These are phyloP conservation scores for Ryuthela nishihirai DNA, from an alignment of 2,888 invertebrate genomes.

Conservation along the genomic window DNA sequence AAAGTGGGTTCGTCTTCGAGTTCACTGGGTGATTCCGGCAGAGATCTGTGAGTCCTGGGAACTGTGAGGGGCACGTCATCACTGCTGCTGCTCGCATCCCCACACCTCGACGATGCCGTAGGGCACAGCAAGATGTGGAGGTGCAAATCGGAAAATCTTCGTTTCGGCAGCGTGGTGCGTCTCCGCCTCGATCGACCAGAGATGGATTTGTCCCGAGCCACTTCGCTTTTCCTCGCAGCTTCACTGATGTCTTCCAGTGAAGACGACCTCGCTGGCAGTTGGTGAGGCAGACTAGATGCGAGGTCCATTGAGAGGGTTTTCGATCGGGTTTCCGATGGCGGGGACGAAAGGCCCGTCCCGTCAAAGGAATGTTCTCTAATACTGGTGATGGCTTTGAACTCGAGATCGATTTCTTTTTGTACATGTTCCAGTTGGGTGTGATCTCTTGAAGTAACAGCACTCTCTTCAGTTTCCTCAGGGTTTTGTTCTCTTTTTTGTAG, in stretches of 20 bases:
- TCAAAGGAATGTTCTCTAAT: too few species aligned
- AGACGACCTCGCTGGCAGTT: conserved; percentile 5
- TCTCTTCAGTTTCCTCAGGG: too few species aligned
- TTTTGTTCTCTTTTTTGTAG: too few species aligned
- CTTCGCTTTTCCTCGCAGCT: not conserved
- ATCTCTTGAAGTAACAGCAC: too few species aligned
- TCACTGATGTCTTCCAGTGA: conserved; percentile 19
- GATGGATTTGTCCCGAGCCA: conserved; percentile 3
- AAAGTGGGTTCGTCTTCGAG: conserved; percentile 15
- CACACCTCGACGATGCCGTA: conserved; percentile 5
- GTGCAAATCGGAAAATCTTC: conserved; percentile 24
- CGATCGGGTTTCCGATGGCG: too few species aligned
- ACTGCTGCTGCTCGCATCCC: conserved; percentile 13
- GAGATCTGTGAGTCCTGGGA: conserved; percentile 22
- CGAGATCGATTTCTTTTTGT: too few species aligned
- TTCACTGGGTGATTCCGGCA: conserved; percentile 29
- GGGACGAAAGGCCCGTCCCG: too few species aligned
- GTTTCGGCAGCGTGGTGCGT: conserved; percentile 19
- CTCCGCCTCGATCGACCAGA: not conserved
- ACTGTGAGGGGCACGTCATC: conserved; percentile 20
- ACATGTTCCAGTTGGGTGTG: too few species aligned
- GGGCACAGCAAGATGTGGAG: conserved; percentile 21
- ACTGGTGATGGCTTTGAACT: too few species aligned
- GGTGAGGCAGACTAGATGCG: conserved; percentile 7
- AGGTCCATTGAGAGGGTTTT: too few species aligned